Base-by-base conservation (phyloP, 2,888 invertebrate species). In the Meteorus colon region DNA sequence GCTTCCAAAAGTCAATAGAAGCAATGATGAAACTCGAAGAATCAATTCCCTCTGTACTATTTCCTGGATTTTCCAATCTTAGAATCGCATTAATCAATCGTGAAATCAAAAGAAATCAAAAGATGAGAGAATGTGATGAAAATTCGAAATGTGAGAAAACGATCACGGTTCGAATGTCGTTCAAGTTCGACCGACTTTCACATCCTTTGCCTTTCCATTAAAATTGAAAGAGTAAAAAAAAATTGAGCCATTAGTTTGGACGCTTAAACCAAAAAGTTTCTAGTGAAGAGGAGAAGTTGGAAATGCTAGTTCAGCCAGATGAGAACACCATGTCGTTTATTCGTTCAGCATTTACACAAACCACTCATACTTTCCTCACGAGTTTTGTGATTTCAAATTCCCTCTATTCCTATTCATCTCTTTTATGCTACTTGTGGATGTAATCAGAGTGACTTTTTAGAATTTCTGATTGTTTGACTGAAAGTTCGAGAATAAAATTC, bases 261-360 rank as follows among this genome's bases (percentile, higher is more conserved):
- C 60, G 41, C 41, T 70, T 41, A 70, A 60, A 70, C 60, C 70
- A 60, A 70, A 55, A 70, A 70, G 70, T 70, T 70, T 60, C n/a
- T 59, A 41, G 37, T 70, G 27, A 41, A 70, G 37, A 41, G 70
- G 59, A 60, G 34, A 60, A 55, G 70, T 59, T 60, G 70, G 41
- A 70, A 70, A 59, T 41, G 19, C 55, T 29, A 41, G 27, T 70
- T 60, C 60, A 59, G 55, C 70, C 70, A 70, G 27, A 70, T 70
- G 45, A 41, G 24, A 70, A 59, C 55, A 60, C 34, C 37, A 19
- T 70, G 51, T 69, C 69, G 59, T 69, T 69, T 24, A 27, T 69
- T 10, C 31, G 19, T 55, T 51, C 51, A 51, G 31, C 31, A n/a
- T 59, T 69, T 59, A 69, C 69, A 34, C 69, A 27, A 51, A 34